Percentiles rank a stretch among this genome's conserved stretches.
Evolutionary conservation across 2,797 vertebrate species (phyloP).

Genomic region (Chloroceryle inda): DNA sequence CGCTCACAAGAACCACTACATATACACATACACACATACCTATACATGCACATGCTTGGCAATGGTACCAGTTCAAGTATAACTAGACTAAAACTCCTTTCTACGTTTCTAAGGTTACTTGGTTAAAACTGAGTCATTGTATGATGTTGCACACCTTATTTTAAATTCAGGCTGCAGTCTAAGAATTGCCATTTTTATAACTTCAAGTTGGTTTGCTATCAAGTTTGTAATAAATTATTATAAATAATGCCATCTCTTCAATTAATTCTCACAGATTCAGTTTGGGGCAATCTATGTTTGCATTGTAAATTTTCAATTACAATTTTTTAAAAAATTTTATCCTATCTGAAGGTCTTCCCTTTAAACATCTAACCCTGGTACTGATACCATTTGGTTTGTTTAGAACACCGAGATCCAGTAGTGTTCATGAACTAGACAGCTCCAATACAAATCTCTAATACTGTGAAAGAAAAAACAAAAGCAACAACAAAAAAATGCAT

Average conservation of each 20-base stretch:
- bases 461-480: neutral
- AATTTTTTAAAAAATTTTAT: neutral
- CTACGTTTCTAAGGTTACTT: constrained; percentile 64
- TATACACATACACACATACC: neutral
- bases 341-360: neutral
- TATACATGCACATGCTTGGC: neutral
- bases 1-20: neutral
- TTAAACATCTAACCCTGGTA: neutral
- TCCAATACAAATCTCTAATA: neutral
- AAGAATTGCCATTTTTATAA: neutral
- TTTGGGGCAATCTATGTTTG: neutral
- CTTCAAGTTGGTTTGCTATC: neutral
- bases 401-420: neutral
- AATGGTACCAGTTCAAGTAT: neutral
- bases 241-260: neutral
- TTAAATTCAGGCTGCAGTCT: constrained; percentile 29
- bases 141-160: neutral
- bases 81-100: constrained; percentile 22
- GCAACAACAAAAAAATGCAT: neutral
- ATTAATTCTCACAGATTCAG: neutral
- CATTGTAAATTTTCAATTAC: neutral
- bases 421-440: neutral
- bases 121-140: constrained; percentile 54
- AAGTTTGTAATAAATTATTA: neutral
- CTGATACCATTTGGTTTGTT: fast-evolving